A percentile compares a stretch with the other conserved stretches of the same genome.
These are phyloP conservation scores for Drosophila flavopinicola DNA, from an alignment of 2,888 invertebrate species.

Conservation along the genomic window DNA sequence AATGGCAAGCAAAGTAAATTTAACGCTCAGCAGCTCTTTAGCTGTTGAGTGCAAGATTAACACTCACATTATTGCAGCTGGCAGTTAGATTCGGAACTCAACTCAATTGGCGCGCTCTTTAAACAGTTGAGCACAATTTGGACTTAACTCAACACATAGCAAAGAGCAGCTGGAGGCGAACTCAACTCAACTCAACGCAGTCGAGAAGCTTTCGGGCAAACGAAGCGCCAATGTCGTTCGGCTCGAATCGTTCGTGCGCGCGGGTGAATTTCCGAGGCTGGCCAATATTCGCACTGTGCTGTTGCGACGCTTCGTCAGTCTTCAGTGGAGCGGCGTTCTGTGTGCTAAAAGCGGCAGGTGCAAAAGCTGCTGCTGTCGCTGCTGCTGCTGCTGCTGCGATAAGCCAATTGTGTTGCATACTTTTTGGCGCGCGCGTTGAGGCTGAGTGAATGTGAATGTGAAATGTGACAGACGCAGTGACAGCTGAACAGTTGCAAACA, in stretches of 20 bases:
- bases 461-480: constrained; percentile 76
- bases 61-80: neutral
- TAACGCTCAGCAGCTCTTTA: constrained; percentile 2
- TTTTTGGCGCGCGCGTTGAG: constrained; percentile 75
- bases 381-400: constrained; percentile 11
- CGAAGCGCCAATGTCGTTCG: constrained; percentile 9
- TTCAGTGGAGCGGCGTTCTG: constrained; percentile 77
- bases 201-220: constrained; percentile 31
- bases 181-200: constrained; percentile 15
- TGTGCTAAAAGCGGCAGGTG: constrained; percentile 64
- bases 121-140: neutral
- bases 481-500: constrained; percentile 67
- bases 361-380: constrained; percentile 2
- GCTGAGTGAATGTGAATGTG: constrained; percentile 66
- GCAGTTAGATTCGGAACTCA: neutral
- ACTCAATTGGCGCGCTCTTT: constrained; percentile 5
- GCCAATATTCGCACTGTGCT: constrained; percentile 18
- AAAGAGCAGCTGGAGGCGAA: constrained; percentile 2
- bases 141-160: neutral
- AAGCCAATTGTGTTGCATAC: constrained; percentile 50
- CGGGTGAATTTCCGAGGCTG: constrained; percentile 49
- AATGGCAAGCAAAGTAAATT: neutral
- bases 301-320: constrained; percentile 62
- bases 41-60: neutral
- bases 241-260: constrained; percentile 30